Evolutionary conservation across 1,140 invertebrate species (phyloP).

Genomic region (Drosophila nasuta): DNA sequence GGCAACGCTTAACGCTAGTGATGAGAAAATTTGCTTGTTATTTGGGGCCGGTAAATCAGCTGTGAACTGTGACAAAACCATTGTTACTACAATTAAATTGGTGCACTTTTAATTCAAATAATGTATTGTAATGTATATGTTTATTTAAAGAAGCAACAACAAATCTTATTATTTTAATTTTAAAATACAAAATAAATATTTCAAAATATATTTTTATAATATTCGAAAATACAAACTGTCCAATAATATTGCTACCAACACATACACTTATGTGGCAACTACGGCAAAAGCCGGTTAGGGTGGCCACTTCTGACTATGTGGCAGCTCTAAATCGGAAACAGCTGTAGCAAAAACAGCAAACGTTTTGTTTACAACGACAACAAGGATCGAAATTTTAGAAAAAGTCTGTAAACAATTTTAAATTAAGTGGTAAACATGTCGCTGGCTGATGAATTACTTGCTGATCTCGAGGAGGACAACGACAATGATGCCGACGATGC

Average conservation of each 20-base stretch:
- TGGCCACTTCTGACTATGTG: neutral
- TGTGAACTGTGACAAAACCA: neutral
- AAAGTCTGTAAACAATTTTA: neutral
- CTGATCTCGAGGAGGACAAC: conserved; percentile 96
- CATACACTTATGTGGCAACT: too few relatives aligned
- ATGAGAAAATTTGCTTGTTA: neutral
- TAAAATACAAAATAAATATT: too few relatives aligned
- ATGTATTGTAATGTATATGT: too few relatives aligned
- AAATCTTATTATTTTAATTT: too few relatives aligned
- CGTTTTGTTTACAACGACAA: conserved; percentile 42
- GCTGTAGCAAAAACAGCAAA: conserved; percentile 10
- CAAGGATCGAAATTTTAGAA: conserved; percentile 6
- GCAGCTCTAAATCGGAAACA: neutral
- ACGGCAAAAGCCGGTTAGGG: too few relatives aligned
- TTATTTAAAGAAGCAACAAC: too few relatives aligned
- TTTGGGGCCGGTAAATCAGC: neutral
- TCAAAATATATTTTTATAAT: too few relatives aligned
- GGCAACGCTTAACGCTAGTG: neutral
- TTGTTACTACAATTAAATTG: neutral
- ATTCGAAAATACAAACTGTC: too few relatives aligned
- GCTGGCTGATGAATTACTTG: conserved; percentile 96
- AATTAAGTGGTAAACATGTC: conserved; percentile 89
- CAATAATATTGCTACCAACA: too few relatives aligned
- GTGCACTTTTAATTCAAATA: too few relatives aligned
- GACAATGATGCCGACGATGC: conserved; percentile 89